Base-by-base conservation (phyloP, 1,140 invertebrate species). In the Rhyzopertha dominica region DNA sequence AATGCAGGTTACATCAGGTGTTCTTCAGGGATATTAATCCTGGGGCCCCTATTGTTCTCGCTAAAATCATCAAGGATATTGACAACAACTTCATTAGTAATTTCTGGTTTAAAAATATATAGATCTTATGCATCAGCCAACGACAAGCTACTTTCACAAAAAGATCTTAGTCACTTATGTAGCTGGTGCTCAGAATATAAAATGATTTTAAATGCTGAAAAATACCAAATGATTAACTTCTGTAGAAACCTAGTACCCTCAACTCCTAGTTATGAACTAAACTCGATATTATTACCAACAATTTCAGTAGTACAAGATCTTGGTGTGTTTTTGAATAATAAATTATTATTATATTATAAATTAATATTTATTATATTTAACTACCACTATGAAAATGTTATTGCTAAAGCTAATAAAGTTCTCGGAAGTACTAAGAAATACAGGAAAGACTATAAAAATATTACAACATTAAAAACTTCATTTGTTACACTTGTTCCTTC, bases 261-360 rank as follows among this genome's bases (percentile, higher is more conserved):
- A 30, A 30, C 29, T 30, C 29, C 9, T 30, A 30, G 3, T 30
- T 30, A 30, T 10, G 12, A 30, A 30, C 29, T 30, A 13, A 30
- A 9, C 17, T 9, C 9, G 29, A 4, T 3, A 30, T 12, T 9
- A 10, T 3, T 30, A 30, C 29, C 29, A 30, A 4, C 29, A 30
- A 9, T 10, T 30, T 30, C 29, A 30, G 29, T 30, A 30, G 29
- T 30, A 30, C 13, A 30, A 30, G 29, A 30, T 30, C 29, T 30
- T 30, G 29, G 29, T 30, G 9, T 30, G 13, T 30, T 4, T 30
- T 30, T 30, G 29, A 16, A 30, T 30, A 30, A 9, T 16, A 30
- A 30, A 30, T 30, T 30, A 30, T 30, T 16, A 30, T 30, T 30
- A n/a, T n/a, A n/a, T n/a, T n/a, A n/a, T n/a, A n/a, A n/a, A n/a